Evolutionary conservation across 2,797 vertebrate species (phyloP), one percentile per base, ranked within the genome.

Genomic region (Acipenser transmontanus): DNA sequence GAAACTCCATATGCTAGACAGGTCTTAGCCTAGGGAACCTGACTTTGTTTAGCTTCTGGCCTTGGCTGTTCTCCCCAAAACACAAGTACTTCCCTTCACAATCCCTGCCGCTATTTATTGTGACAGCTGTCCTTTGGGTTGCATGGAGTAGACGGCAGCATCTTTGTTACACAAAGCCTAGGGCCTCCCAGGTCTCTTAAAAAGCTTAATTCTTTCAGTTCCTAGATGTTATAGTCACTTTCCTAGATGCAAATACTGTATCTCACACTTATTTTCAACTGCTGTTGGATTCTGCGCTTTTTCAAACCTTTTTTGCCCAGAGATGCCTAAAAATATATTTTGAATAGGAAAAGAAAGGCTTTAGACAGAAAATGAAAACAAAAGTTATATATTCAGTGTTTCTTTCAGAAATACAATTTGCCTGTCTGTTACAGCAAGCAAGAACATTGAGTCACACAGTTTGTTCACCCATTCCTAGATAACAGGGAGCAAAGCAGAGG

Each of bases 91-190:
- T 62, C 69, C 61, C 20, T 73, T 64, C 54, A 13, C 72, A 59
- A 59, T 65, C 62, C 72, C 65, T 48, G 48, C 69, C 73, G 56
- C 59, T 69, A 72, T 74, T 73, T 66, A 48, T 71, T 66, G 66
- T 75, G 76, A 79, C 71, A 81, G 73, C 73, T 74, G 74, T 75
- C 71, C 64, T 72, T 71, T 69, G 62, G 59, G 67, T 67, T 70
- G 62, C 67, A 67, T 65, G 67, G 62, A 72, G 70, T 64, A 69
- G 71, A 70, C 54, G 47, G 66, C 52, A 12, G 68, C 67, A 67
- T 77, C 74, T 76, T 65, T 62, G 65, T 73, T 71, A 71, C 74
- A 67, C 65, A 65, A 57, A 67, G 64, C 76, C 69, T 47, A 66
- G 69, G 67, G 64, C 68, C 50, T 67, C 64, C 68, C 62, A 66